Base-by-base conservation (phyloP, 2,113 vertebrate species). In the Dryoscopus gambensis region DNA sequence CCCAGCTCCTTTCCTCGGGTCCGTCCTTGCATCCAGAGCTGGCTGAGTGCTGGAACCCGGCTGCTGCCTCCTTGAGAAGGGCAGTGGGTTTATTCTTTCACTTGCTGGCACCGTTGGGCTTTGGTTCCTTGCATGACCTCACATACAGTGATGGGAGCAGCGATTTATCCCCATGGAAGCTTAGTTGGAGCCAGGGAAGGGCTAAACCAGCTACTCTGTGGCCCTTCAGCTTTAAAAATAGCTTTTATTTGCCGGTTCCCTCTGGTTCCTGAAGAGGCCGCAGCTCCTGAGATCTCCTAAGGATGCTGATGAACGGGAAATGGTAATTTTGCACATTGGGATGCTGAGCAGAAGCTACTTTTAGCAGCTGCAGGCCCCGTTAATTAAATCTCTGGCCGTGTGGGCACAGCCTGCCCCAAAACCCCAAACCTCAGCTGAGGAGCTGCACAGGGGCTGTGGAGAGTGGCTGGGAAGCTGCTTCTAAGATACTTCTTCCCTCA, bases 1-100 rank as follows among this genome's bases (percentile, higher is more conserved):
- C 59, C 53, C 13, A 8, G 46, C 50, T 40, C 44, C 42, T 57
- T 37, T 37, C 5, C 60, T 42, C 0, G 0, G 28, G 4, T 21
- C 82, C 49, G 1, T 15, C 33, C 40, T 65, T 6, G 5, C 0
- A 0, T 19, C 7, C 0, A 0, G 60, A 60, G 55, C 60, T 1
- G 2, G 3, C 69, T 2, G 44, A 55, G 55, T 3, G 1, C 68
- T 50, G 68, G 17, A 18, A 7, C 3, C 3, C 0, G 0, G 79
- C 15, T 7, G 40, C 82, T 87, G 44, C 78, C 27, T 3, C 13
- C 11, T 33, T 4, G 37, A 46, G 14, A 49, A 46, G 49, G 30
- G 19, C 49, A 46, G 3, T n/a, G 52, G 17, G 4, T 44, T 50
- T 8, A 13, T 53, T 73, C 68, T 84, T 70, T 15, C 63, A 4